These are phyloP conservation scores for Molorchus minor DNA, from an alignment of 2,888 invertebrate genomes.

Conservation along the genomic window DNA sequence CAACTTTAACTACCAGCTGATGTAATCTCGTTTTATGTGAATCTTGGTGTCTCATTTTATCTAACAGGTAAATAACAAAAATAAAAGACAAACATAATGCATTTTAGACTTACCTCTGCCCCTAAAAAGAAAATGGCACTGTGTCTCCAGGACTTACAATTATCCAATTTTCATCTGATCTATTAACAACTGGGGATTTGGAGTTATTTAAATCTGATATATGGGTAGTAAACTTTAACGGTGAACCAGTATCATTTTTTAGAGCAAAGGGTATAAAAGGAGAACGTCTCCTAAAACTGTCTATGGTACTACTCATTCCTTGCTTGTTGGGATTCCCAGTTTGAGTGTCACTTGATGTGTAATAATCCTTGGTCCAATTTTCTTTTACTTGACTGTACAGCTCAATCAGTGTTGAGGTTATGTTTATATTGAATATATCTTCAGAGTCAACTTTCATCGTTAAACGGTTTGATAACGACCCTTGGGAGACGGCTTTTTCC, in stretches of 20 bases:
- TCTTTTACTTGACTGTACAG: conserved; percentile 81
- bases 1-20: conserved; percentile 87
- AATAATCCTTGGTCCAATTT: conserved; percentile 89
- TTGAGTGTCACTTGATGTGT: conserved; percentile 58
- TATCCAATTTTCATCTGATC: conserved; percentile 72
- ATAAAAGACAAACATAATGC: conserved; percentile 1
- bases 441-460: conserved; percentile 72
- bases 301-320: conserved; percentile 51
- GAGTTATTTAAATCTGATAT: conserved; percentile 72
- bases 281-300: conserved; percentile 74
- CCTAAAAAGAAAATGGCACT: conserved; percentile 87
- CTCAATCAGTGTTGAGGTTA: conserved; percentile 89
- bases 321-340: conserved; percentile 22
- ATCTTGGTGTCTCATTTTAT: conserved; percentile 75
- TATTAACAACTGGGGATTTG: conserved; percentile 55
- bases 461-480: conserved; percentile 68
- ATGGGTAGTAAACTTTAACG: conserved; percentile 85
- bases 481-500: conserved; percentile 72
- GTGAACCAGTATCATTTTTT: conserved; percentile 89
- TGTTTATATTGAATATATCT: conserved; percentile 83
- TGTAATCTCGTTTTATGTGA: conserved; percentile 83
- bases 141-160: conserved; percentile 78
- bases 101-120: conserved; percentile 66
- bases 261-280: conserved; percentile 96
- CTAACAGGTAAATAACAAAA: conserved; percentile 44